Base-by-base conservation (phyloP, 2,888 invertebrate species). In the Eledone cirrhosa region DNA sequence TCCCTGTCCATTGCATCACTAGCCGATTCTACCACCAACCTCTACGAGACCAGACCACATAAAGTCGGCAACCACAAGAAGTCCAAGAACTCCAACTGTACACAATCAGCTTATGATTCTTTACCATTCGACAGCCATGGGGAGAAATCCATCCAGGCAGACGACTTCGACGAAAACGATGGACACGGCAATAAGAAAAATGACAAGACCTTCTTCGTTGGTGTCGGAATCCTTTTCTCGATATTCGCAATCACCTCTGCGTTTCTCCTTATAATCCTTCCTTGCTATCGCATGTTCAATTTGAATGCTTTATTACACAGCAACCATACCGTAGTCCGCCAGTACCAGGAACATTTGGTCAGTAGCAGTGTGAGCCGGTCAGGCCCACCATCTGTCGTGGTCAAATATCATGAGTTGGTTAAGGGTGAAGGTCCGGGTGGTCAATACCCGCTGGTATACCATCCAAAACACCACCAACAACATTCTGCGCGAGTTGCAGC, bases 171-270 rank as follows among this genome's bases (percentile, higher is more conserved):
- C 22, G 69, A 41, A 3, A 13, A 13, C 22, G n/a, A 22, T 69
- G 69, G 33, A 7, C 31, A 69, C n/a, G 7, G 2, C n/a, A 19
- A 22, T 13, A 69, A 69, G 41, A 69, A 69, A 7, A 41, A 41
- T 13, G 69, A 69, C 22, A 33, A 41, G 69, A 69, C 69, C n/a
- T 69, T 69, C 19, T 69, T 69, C 41, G 69, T 69, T 27, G 69
- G 69, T 41, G 41, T 69, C 33, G 69, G 69, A 7, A 69, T 69
- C n/a, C 41, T 69, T 22, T 69, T 69, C 41, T 69, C 69, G 31
- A 69, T 69, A 29, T 69, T 69, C 41, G 69, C 69, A n/a, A n/a
- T 69, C 41, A 69, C 69, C 2, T 31, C 69, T 27, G 69, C 69
- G 3, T 69, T 69, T 22, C 29, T 69, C 13, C 69, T 69, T 11